Base-by-base conservation (phyloP, 30 jellyfish, hydroid and myxozoan species). In the Sanderia malayensis region DNA sequence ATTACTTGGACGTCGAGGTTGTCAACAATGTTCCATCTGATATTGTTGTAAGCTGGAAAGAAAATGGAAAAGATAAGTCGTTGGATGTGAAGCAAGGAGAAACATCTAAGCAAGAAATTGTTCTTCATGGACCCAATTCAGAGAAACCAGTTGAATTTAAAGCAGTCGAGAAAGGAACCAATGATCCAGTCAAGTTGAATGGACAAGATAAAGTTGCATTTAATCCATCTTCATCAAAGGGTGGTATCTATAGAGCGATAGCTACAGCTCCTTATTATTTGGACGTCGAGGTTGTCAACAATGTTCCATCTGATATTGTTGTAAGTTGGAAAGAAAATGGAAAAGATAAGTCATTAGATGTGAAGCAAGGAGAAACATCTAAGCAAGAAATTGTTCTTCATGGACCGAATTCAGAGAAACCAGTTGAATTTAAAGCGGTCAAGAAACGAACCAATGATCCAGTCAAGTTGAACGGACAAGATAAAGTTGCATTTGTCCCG, bases 311-410 rank as follows among this genome's bases (percentile, higher is more conserved):
- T 13, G 80, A 19, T 21, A 58, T 62, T 8, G 55, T 30, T 4
- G 27, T 76, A 13, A 64, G 27, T 1, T 76, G 87, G 87, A 11
- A 63, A 4, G 87, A 61, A 15, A 34, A 61, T 31, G 87, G 80
- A 21, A n/a, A 15, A 1, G 61, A 41, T 13, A 29, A 21, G 30
- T 17, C 26, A 3, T 15, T 10, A 28, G 87, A 63, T 2, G 31
- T 76, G 2, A 20, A 27, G 4, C 21, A 19, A 0, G 74, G 74
- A 31, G 4, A 26, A 25, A 27, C 22, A 9, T 52, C 1, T 7
- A 30, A 45, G 20, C 20, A 33, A 62, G 74, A 62, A 30, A 62
- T 62, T 24, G 58, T 31, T 9, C 37, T 62, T 27, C 10, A 17
- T 24, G 74, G 74, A 7, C 53, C 74, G 15, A 62, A 62, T 62